Conservation (phyloP, 1,140 invertebrate genomes). For the Pseudomyrmex cubaensis region DNA sequence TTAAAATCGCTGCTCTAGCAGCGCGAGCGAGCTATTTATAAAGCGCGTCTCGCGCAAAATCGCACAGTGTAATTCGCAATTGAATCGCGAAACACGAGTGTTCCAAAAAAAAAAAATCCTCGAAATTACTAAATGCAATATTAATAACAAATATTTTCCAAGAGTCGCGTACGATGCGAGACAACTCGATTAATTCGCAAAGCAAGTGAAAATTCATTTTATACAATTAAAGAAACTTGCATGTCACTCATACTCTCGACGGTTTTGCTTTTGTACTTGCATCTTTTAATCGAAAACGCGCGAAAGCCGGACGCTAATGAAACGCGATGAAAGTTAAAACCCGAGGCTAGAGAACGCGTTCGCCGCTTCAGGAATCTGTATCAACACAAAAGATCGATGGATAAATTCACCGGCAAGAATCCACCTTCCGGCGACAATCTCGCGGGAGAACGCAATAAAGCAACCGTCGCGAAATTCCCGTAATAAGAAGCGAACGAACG, state of each 20-base stretch:
- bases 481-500: not conserved
- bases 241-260: too few relatives aligned
- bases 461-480: constrained; percentile 1
- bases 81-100: too few relatives aligned
- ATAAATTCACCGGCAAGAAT: not conserved
- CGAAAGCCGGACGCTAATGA: too few relatives aligned
- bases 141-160: not conserved
- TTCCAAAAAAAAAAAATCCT: too few relatives aligned
- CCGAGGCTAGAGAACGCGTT: not conserved
- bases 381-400: not conserved
- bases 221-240: not conserved
- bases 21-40: not conserved
- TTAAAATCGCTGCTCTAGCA: not conserved
- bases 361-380: not conserved
- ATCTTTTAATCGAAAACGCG: too few relatives aligned
- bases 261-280: too few relatives aligned
- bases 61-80: not conserved
- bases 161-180: too few relatives aligned
- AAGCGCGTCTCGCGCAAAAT: constrained; percentile 14
- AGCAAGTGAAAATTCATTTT: not conserved
- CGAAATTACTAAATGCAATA: not conserved
- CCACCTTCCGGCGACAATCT: not conserved
- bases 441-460: not conserved
- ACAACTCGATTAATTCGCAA: too few relatives aligned
- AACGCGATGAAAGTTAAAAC: too few relatives aligned